A percentile compares a stretch with the other conserved stretches of the same genome.
phyloP scores from a whole-genome alignment of 1,140 invertebrate genomes.

The Aphelenchoides fujianensis region DNA sequence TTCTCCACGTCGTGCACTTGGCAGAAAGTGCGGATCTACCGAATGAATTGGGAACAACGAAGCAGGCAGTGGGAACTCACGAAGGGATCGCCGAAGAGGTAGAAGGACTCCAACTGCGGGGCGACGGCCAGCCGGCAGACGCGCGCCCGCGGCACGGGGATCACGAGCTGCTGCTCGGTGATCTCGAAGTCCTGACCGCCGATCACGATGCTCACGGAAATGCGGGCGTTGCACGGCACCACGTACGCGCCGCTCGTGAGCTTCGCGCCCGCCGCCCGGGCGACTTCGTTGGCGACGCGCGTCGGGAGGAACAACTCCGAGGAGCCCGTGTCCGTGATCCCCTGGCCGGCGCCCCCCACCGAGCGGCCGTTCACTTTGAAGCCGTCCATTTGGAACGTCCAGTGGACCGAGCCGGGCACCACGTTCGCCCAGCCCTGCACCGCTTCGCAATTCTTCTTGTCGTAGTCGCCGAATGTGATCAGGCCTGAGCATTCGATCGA shows the following conservation, averaged over 20 bases:
- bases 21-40: conserved; percentile 27
- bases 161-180: background rate
- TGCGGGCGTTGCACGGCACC: background rate
- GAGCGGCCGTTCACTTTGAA: background rate
- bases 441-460: conserved; percentile 1
- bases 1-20: conserved; percentile 37
- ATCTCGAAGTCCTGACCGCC: background rate
- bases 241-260: background rate
- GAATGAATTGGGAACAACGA: background rate
- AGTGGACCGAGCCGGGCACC: background rate
- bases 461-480: conserved; percentile 9
- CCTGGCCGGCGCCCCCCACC: background rate
- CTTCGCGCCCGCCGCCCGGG: background rate
- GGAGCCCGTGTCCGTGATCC: background rate
- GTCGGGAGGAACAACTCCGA: conserved; percentile 17
- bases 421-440: background rate
- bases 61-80: background rate
- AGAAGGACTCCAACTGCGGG: background rate
- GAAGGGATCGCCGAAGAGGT: conserved; percentile 41
- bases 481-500: too few relatives aligned
- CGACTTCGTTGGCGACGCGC: background rate
- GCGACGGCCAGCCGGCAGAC: conserved; percentile 9
- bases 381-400: conserved; percentile 13
- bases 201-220: background rate
- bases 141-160: background rate